Base-by-base conservation (phyloP, 2,797 vertebrate genomes). In the Gymnoscopelus microlampas region DNA sequence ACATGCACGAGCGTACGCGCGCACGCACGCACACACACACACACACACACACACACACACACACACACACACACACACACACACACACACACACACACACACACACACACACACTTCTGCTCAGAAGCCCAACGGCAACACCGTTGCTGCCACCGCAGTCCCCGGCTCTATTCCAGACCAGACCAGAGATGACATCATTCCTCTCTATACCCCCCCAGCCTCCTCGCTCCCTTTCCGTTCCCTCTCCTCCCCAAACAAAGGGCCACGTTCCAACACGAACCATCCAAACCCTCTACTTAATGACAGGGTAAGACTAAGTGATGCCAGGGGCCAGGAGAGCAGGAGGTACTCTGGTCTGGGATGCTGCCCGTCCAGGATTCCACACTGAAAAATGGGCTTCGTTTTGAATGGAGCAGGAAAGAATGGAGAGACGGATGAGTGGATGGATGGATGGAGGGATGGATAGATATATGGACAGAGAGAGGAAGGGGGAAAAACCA, bases 101-200 rank as follows among this genome's bases (percentile, higher is more conserved):
- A 53, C 55, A 23, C 56, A 53, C 53, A 59, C 68, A 53, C 14
- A 55, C 47, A 12, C 79, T 80, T 78, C 76, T 82, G 71, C 79
- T 63, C 26, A 23, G 1, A 56, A 77, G 53, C 84, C 88, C 81
- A 86, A 87, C 88, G 81, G 77, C 84, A 88, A 89, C 88, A 89
- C 79, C 73, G 69, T 78, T 74, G 55, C 75, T 66, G 69, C 75
- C 73, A 77, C 85, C 84, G 10, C 87, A 84, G 85, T 71, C 82
- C 78, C 68, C 57, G 63, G 78, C 79, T 68, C 35, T 24, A 77
- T 73, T 90, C 84, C 83, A 90, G 87, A 64, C 26, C 70, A 78
- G 81, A 92, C 89, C 91, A 86, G 82, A 80, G 80, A 88, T 94
- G 91, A 94, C 93, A 92, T 93, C 91, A 93, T 79, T n/a, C 65